phyloP scores from a whole-genome alignment of 1,140 invertebrate genomes.

The Halesus radiatus region DNA sequence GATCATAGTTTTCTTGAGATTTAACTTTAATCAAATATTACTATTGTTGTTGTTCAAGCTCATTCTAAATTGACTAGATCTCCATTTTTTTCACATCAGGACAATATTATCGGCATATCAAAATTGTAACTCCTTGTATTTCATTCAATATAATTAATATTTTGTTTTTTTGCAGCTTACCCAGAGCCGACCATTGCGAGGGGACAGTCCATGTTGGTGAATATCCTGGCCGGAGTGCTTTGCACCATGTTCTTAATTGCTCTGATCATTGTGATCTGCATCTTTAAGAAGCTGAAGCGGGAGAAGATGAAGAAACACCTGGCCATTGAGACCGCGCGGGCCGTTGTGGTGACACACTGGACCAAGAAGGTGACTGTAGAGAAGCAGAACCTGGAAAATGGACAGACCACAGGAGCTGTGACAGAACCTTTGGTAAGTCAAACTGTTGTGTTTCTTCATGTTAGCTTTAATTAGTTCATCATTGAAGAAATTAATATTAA shows the following conservation, averaged over 20 bases:
- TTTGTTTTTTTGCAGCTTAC: constrained; percentile 61
- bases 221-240: constrained; percentile 73
- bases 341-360: constrained; percentile 85
- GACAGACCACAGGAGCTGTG: constrained; percentile 68
- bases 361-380: constrained; percentile 92
- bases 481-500: too few relatives aligned
- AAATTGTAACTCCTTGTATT: too few relatives aligned
- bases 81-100: too few relatives aligned
- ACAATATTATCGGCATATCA: too few relatives aligned
- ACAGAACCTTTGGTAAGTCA: constrained; percentile 76
- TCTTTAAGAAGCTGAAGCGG: constrained; percentile 72
- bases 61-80: too few relatives aligned
- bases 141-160: too few relatives aligned
- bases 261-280: constrained; percentile 72
- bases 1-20: too few relatives aligned
- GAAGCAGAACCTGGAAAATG: constrained; percentile 76
- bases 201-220: constrained; percentile 72
- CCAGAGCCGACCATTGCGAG: constrained; percentile 65
- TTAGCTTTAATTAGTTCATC: too few relatives aligned
- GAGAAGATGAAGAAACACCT: constrained; percentile 84
- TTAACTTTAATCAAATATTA: too few relatives aligned
- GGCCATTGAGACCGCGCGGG: constrained; percentile 81
- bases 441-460: neutral
- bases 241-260: constrained; percentile 75
- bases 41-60: too few relatives aligned